These are phyloP conservation scores for Callorhinus ursinus DNA, from an alignment of 2,113 vertebrate species.

Conservation along the genomic window DNA sequence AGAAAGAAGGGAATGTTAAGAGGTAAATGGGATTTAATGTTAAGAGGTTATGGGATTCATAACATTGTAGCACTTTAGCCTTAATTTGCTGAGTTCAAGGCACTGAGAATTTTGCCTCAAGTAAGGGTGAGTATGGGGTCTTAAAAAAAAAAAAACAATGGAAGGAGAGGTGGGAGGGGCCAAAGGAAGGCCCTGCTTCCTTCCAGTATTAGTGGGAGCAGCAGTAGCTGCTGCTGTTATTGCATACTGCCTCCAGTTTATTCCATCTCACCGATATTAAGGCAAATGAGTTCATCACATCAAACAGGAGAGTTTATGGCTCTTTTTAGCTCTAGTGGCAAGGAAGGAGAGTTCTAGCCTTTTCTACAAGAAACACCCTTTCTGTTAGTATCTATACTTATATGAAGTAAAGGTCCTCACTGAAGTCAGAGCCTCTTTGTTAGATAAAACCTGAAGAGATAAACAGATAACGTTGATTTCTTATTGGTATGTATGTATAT, in stretches of 20 bases:
- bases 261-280: neutral
- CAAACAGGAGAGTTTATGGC: neutral
- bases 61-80: neutral
- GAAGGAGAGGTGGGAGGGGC: neutral
- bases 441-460: constrained; percentile 4
- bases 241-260: neutral
- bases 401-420: neutral
- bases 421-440: constrained; percentile 33
- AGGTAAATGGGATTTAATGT: constrained; percentile 33
- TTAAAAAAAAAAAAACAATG: neutral
- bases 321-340: neutral
- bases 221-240: neutral
- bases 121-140: neutral
- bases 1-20: constrained; percentile 36
- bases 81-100: constrained; percentile 46
- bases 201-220: neutral
- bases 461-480: constrained; percentile 31
- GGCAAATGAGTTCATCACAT: constrained; percentile 7
- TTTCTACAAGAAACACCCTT: constrained; percentile 7
- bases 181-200: neutral
- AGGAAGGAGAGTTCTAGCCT: constrained; percentile 22
- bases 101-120: constrained; percentile 13
- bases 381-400: neutral
- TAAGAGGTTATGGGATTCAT: constrained; percentile 44
- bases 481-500: neutral